Percentiles rank a stretch among this genome's conserved stretches.
Conservation (phyloP, 1,140 invertebrate species). For the Subanguina moxae region DNA sequence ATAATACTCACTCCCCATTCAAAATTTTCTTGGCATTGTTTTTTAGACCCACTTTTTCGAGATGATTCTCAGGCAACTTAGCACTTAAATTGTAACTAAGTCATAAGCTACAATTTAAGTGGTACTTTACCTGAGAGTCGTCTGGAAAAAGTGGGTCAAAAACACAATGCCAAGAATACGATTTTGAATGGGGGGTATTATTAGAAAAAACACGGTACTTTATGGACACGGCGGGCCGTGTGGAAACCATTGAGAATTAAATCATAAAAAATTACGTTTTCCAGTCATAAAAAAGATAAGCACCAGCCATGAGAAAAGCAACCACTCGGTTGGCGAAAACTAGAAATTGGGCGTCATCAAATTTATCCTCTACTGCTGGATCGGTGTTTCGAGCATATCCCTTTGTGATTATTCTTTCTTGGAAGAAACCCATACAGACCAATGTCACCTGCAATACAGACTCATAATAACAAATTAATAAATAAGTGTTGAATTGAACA, state of each 20-base stretch:
- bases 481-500: neutral
- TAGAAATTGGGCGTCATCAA: slow-evolving; percentile 56
- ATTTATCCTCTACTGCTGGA: slow-evolving; percentile 33
- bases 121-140: too few relatives aligned
- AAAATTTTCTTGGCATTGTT: too few relatives aligned
- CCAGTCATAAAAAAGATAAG: slow-evolving; percentile 40
- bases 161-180: too few relatives aligned
- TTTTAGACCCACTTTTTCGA: neutral
- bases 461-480: neutral
- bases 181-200: too few relatives aligned
- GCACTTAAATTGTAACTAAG: too few relatives aligned
- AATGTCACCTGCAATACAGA: slow-evolving; percentile 46
- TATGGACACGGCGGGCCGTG: too few relatives aligned
- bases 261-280: slow-evolving; percentile 18
- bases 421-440: slow-evolving; percentile 55
- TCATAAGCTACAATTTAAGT: too few relatives aligned
- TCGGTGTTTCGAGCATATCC: slow-evolving; percentile 35
- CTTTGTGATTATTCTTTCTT: slow-evolving; percentile 54
- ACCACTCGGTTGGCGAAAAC: slow-evolving; percentile 53
- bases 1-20: too few relatives aligned
- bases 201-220: neutral
- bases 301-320: slow-evolving; percentile 31
- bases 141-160: too few relatives aligned
- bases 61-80: too few relatives aligned
- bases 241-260: too few relatives aligned